These are phyloP conservation scores for Gobionotothen gibberifrons DNA, from an alignment of 2,797 vertebrate species.

Conservation along the genomic window DNA sequence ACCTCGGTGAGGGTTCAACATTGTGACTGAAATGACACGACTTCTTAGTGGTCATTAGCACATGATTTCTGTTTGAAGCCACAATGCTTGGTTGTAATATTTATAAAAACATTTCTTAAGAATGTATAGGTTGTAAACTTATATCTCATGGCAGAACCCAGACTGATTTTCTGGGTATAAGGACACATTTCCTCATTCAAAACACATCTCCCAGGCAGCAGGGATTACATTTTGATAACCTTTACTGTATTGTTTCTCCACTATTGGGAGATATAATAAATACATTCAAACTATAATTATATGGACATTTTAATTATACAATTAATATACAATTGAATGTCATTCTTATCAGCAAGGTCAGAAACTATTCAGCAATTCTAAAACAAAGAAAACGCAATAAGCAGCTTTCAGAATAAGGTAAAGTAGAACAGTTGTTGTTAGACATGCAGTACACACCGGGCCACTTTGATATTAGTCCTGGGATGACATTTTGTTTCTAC, in stretches of 20 bases:
- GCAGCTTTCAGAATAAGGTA: not conserved
- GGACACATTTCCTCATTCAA: conserved; percentile 30
- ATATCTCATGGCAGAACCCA: not conserved
- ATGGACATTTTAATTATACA: conserved; percentile 14
- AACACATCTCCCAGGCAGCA: conserved; percentile 10
- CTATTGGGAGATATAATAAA: not conserved
- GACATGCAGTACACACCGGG: not conserved
- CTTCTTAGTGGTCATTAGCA: not conserved
- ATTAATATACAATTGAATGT: not conserved
- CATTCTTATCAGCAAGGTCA: not conserved
- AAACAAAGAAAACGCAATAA: not conserved
- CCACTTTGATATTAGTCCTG: not conserved
- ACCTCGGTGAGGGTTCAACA: not conserved
- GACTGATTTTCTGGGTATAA: conserved; percentile 27
- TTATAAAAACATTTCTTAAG: too few species aligned
- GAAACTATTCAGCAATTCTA: not conserved
- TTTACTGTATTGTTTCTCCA: conserved; percentile 21
- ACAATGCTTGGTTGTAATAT: too few species aligned
- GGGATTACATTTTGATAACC: conserved; percentile 44
- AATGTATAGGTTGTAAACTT: not conserved
- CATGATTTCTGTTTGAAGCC: not conserved
- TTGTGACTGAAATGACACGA: not conserved
- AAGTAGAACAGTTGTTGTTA: not conserved
- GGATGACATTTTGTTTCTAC: not conserved
- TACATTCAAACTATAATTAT: conserved; percentile 11